Conservation (phyloP, 53 echinoderm and acorn worm genomes). For the Astropecten irregularis region DNA sequence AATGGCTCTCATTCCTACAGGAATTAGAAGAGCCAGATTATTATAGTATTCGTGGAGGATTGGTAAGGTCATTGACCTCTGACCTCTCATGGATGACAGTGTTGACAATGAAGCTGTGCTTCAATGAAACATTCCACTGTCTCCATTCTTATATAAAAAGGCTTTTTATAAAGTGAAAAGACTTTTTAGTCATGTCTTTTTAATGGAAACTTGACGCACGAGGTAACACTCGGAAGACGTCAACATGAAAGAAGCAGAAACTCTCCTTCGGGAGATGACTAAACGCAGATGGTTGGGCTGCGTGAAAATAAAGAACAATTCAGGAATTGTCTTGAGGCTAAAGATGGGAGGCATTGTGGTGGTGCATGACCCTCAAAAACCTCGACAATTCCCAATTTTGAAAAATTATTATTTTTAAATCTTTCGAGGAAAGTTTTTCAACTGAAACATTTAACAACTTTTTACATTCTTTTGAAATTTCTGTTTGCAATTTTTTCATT, state of each 20-base stretch:
- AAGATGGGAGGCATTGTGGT: conserved; percentile 27
- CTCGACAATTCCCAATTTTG: conserved; percentile 14
- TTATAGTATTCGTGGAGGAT: conserved; percentile 21
- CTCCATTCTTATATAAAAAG: conserved; percentile 2
- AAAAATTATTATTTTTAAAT: background rate
- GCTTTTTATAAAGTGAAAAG: background rate
- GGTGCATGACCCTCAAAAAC: conserved; percentile 9
- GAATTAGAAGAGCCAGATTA: conserved; percentile 23
- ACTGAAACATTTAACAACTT: background rate
- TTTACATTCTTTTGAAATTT: background rate
- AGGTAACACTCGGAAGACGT: conserved; percentile 45
- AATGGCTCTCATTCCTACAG: conserved; percentile 21
- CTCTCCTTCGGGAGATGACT: background rate
- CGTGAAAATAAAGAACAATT: background rate
- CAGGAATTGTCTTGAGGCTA: conserved; percentile 23
- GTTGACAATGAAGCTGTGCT: conserved; percentile 45
- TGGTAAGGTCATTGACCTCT: background rate
- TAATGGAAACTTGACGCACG: conserved; percentile 38
- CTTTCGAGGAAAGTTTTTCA: conserved; percentile 14
- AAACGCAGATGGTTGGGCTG: conserved; percentile 34
- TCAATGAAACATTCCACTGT: conserved; percentile 55
- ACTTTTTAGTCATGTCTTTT: conserved; percentile 28
- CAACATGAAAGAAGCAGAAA: conserved; percentile 20
- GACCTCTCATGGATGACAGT: conserved; percentile 35
- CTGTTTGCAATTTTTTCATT: background rate